A percentile compares a stretch with the other conserved stretches of the same genome.
Evolutionary conservation across 2,113 vertebrate species (phyloP).

Genomic region (Laticauda colubrina): DNA sequence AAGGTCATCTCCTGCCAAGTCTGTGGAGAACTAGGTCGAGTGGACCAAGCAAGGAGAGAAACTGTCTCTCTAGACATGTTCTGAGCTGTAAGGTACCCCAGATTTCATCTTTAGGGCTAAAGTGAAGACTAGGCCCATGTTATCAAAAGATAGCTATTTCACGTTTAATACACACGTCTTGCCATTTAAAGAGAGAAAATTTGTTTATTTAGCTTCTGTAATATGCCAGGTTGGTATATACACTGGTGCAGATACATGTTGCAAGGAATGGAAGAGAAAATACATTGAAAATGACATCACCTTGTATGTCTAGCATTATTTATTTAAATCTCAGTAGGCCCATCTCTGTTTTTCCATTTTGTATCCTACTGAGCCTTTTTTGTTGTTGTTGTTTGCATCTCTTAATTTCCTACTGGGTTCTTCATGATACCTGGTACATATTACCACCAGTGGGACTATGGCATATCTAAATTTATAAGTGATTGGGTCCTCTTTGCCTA

Average conservation of each 20-base stretch:
- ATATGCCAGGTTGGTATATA: background rate
- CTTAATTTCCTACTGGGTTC: slow-evolving; percentile 27
- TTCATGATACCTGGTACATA: slow-evolving; percentile 24
- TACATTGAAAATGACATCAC: slow-evolving; percentile 58
- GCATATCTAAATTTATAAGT: slow-evolving; percentile 28
- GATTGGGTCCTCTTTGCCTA: slow-evolving; percentile 23
- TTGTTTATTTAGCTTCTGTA: background rate
- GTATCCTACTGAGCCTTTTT: background rate
- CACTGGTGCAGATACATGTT: slow-evolving; percentile 21
- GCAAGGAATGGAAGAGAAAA: slow-evolving; percentile 32
- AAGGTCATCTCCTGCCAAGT: background rate
- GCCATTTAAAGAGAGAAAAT: background rate
- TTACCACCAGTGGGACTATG: slow-evolving; percentile 16
- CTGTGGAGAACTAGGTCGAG: background rate
- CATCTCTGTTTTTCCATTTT: slow-evolving; percentile 7
- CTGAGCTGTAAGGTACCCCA: background rate
- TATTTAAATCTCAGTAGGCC: slow-evolving; percentile 3
- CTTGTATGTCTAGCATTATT: slow-evolving; percentile 24
- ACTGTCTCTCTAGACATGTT: background rate
- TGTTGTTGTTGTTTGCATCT: background rate
- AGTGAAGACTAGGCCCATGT: background rate
- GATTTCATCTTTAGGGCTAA: background rate
- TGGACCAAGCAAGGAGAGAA: background rate
- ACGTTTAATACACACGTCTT: slow-evolving; percentile 12
- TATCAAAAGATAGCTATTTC: slow-evolving; percentile 6